Base-by-base conservation (phyloP, 2,113 vertebrate genomes). In the Gobiocypris rarus region DNA sequence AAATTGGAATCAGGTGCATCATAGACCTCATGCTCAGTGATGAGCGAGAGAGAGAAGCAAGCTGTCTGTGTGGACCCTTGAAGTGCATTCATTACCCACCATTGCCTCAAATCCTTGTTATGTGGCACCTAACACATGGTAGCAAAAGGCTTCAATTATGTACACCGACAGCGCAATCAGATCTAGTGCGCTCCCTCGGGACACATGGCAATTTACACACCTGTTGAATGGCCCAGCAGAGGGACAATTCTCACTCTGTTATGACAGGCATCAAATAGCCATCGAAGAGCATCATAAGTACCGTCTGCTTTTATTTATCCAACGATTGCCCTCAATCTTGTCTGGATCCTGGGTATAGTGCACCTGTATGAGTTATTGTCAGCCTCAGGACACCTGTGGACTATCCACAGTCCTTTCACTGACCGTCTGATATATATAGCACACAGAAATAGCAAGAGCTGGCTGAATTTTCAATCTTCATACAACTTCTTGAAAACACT, bases 201-300 rank as follows among this genome's bases (percentile, higher is more conserved):
- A 41, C 77, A 54, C 69, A 24, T 79, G 48, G 31, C 69, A 54
- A 71, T 84, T 56, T 84, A 63, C n/a, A 65, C 77, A 77, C 71
- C 77, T 86, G 82, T 69, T 69, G 84, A 83, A 83, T 28, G 22
- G 75, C 31, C 59, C 38, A 75, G 82, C 50, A 7, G 59, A 77
- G 34, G 77, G 34, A 59, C 24, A 83, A 58, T 80, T 58, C 31
- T 28, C 26, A 71, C 26, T 74, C 24, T 83, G 31, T 43, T 85
- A 63, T 81, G 81, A 70, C 81, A 59, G 80, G 59, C 58, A 71
- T 83, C 50, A 70, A 52, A 52, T 38, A 75, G n/a, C 14, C 67
- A 52, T 31, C 10, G 9, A 34, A 59, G 50, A 41, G 15, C 58
- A 85, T 24, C 56, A 50, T 50, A 70, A 59, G 34, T 38, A 38